phyloP scores from a whole-genome alignment of 2,113 vertebrate genomes.

The Hylia prasina region DNA sequence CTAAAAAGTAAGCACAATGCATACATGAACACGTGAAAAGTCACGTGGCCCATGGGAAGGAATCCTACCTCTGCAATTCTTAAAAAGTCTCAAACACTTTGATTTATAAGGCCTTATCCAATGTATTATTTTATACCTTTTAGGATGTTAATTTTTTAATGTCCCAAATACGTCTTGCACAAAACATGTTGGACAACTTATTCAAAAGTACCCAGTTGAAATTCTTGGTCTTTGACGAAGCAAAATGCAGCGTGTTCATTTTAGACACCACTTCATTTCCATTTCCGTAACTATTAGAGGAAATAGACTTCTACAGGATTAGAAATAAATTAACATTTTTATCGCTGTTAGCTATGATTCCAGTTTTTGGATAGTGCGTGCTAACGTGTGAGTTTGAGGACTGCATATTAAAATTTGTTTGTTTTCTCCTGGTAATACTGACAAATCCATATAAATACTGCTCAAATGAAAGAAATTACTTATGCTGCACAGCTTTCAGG shows the following conservation, averaged over 20 bases:
- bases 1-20: not conserved
- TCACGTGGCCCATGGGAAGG: not conserved
- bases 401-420: not conserved
- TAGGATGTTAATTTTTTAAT: not conserved
- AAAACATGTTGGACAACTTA: not conserved
- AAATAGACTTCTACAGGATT: not conserved
- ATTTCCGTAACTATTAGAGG: not conserved
- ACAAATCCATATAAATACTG: not conserved
- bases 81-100: not conserved
- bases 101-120: not conserved
- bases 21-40: not conserved
- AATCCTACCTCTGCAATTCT: not conserved
- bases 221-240: not conserved
- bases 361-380: not conserved
- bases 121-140: not conserved
- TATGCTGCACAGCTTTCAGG: not conserved
- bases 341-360: not conserved
- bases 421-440: not conserved
- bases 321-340: conserved; percentile 28
- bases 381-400: not conserved
- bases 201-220: not conserved
- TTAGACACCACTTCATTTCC: not conserved
- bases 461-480: not conserved
- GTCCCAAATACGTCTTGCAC: not conserved
- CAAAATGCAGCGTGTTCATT: not conserved